Evolutionary conservation across 1,140 invertebrate genomes (phyloP), one percentile per base, ranked within the genome.

Genomic region (Eupeodes corollae): DNA sequence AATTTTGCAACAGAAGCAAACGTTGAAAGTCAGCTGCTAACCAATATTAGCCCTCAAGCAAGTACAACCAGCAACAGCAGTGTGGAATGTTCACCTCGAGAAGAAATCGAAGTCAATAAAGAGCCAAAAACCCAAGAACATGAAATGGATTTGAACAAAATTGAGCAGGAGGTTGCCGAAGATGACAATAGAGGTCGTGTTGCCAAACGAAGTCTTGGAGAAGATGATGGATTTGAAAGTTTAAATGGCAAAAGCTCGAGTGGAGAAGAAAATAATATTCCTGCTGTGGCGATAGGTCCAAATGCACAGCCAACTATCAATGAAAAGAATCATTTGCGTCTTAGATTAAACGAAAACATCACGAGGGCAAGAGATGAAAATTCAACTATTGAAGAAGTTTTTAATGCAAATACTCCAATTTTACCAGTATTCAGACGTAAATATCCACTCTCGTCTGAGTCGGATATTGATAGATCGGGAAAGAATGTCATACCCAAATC

Each of bases 161-260:
- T 16, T 18, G 39, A 41, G 38, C 38, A 39, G 12, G 10, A n/a
- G 5, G 39, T 6, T 19, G 2, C n/a, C 15, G 11, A 15, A 16
- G 39, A 41, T 12, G 39, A 35, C 5, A 35, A 12, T n/a, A n/a
- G n/a, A n/a, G 34, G 12, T 40, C 5, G 13, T 30, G 21, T 6
- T 3, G 32, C 14, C 10, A 48, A 58, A 12, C 59, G 60, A n/a
- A 55, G 47, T 33, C 53, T 63, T 21, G 66, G 63, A 47, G 85
- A 86, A 39, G 86, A 89, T 59, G 86, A 89, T 67, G 86, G 86
- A 13, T 88, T 89, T 64, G 86, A 88, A 70, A 88, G 86, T 61
- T 71, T 89, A n/a, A 86, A 86, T 61, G 82, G 84, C 13, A 86
- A 86, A 61, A 83, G 80, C 51, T 86, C 84, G 1, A 83, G 85